These are phyloP conservation scores for Myopa testacea DNA, from an alignment of 2,888 invertebrate species.

Conservation along the genomic window DNA sequence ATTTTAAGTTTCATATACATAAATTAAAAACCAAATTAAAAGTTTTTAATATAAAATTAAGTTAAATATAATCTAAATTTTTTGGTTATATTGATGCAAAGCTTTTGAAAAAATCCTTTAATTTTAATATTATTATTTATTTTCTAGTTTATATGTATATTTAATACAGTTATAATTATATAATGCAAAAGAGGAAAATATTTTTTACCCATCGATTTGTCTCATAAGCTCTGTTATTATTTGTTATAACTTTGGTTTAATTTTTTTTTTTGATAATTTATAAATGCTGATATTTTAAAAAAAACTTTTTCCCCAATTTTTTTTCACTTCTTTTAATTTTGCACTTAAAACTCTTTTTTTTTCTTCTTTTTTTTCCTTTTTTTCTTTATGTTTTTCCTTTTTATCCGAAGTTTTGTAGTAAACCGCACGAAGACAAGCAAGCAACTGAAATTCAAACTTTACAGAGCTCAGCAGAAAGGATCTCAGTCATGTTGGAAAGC, in stretches of 20 bases:
- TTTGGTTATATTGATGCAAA: too few species aligned
- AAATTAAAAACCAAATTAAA: too few species aligned
- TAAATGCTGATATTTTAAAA: neutral
- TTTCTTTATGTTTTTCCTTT: neutral
- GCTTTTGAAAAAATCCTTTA: too few species aligned
- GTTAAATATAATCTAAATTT: too few species aligned
- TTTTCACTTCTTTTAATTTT: neutral
- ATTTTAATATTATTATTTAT: too few species aligned
- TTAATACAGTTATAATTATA: too few species aligned
- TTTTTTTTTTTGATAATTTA: neutral
- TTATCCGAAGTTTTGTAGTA: slow-evolving; percentile 16
- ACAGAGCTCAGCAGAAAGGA: neutral
- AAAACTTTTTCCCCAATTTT: neutral
- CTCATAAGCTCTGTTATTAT: neutral
- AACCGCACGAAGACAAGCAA: slow-evolving; percentile 23
- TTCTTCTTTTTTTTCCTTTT: neutral
- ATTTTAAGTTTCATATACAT: too few species aligned
- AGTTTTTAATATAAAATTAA: too few species aligned
- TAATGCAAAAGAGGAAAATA: too few species aligned
- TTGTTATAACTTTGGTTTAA: too few species aligned
- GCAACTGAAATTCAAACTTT: slow-evolving; percentile 27
- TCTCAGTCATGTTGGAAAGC: neutral
- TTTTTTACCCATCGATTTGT: neutral
- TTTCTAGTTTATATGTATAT: too few species aligned
- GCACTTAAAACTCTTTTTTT: neutral